Base-by-base conservation (phyloP, 2,888 invertebrate species). In the Torymus aiolomorphi region DNA sequence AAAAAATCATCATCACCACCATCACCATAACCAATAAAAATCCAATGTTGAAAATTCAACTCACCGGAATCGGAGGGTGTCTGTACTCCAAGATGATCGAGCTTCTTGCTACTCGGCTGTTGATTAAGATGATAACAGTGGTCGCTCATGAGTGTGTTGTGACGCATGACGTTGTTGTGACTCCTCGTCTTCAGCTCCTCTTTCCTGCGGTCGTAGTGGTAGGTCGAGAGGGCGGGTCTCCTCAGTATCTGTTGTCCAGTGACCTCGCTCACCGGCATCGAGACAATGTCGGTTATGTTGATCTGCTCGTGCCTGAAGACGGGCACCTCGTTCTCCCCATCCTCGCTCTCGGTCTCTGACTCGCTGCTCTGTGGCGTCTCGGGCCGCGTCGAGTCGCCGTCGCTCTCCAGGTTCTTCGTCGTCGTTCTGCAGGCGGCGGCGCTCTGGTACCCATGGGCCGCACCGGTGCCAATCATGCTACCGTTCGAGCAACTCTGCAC, bases 51-150 rank as follows among this genome's bases (percentile, higher is more conserved):
- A n/a, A 24, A 51, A 31, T 31, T 31, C 31, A 16, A 80, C 95
- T 95, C 92, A 94, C 97, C 96, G 83, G 97, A 97, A 93, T 97
- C 97, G 61, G 97, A 97, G 76, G 97, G 97, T 84, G 97, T 97
- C 88, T 96, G 96, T 42, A 96, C 93, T 84, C 96, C 96, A 72
- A 95, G 93, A 86, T 92, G 93, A 87, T 95, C 95, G 82, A 94
- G 80, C 83, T 92, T 88, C 92, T 92, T 89, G 91, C 91, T 78
- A 86, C 86, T 83, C 2, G 69, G 91, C 83, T 94, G 85, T 20
- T 87, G 87, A 78, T 88, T 88, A 4, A 88, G 84, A 76, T 90
- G 93, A 84, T 96, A 96, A 91, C 93, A 95, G 92, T 92, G 96
- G 92, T 92, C 96, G 84, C 90, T 90, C 81, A 82, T 82, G 57